Base-by-base conservation (phyloP, 1,140 invertebrate genomes). In the Anastrepha ludens region DNA sequence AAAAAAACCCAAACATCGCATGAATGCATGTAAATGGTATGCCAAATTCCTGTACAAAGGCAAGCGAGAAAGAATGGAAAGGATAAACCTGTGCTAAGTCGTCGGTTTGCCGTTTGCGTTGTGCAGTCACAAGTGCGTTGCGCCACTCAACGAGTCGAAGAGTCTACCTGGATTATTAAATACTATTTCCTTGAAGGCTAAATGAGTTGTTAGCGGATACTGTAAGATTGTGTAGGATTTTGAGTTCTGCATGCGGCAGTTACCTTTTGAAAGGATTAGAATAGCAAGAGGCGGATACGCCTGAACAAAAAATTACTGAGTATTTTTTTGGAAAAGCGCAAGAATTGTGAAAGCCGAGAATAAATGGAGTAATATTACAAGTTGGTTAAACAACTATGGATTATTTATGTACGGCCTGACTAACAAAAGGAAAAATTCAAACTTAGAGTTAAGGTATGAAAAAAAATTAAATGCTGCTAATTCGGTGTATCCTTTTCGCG, bases 201-300 rank as follows among this genome's bases (percentile, higher is more conserved):
- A 67, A 67, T 67, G 29, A 9, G 29, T 4, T 67, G 64, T 6
- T 29, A 64, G 64, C 64, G 4, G 39, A 2, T 20, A 20, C 20
- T 20, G 9, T 2, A 20, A 8, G 29, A 3, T 9, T 3, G 29
- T 29, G 9, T 41, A 41, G 64, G 39, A 9, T 9, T n/a, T 2
- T 3, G 9, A 41, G 8, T 29, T 15, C 41, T 8, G 20, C 20
- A 67, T 9, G 64, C 64, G 64, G 64, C 11, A 39, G 13, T 67
- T 67, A 29, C 29, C 11, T 39, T 67, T 67, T 67, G 64, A 67
- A 67, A 67, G 64, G 64, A 67, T 67, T 67, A 67, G 8, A 15
- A 8, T 39, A 67, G 13, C 13, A 11, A 39, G 29, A 67, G 9
- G 64, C 20, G 29, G n/a, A 20, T 15, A 11, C 64, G 64, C 9